A percentile compares a stretch with the other conserved stretches of the same genome.
Evolutionary conservation across 2,113 vertebrate genomes (phyloP).

Genomic region (Peromyscus leucopus): DNA sequence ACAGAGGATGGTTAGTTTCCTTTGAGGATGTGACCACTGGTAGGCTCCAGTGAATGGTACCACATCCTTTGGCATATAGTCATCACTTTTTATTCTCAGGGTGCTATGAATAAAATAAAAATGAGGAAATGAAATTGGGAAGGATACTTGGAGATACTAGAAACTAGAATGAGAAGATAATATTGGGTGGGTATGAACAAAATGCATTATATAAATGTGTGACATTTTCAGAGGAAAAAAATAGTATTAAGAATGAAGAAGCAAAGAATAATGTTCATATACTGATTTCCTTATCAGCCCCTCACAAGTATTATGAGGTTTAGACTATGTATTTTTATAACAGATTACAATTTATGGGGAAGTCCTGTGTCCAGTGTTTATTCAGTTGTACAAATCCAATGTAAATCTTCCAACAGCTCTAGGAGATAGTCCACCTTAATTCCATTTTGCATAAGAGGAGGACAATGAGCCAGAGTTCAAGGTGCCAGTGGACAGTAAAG

Average conservation of each 20-base stretch:
- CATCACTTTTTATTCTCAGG: background rate
- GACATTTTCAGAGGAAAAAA: background rate
- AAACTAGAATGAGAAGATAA: background rate
- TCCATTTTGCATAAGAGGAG: background rate
- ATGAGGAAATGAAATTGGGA: background rate
- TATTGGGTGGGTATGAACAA: background rate
- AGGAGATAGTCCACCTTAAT: background rate
- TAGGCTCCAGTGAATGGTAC: too few species aligned
- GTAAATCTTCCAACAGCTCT: background rate
- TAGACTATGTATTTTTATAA: background rate
- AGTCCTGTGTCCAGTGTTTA: background rate
- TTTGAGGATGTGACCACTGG: background rate
- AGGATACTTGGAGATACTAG: background rate
- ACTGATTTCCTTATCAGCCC: background rate
- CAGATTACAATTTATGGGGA: background rate
- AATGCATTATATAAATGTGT: background rate
- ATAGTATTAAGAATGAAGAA: background rate
- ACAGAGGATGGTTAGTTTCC: background rate
- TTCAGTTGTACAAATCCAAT: background rate
- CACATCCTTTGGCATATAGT: background rate
- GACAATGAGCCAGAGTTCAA: slow-evolving; percentile 9
- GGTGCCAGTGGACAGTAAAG: background rate
- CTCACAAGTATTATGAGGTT: background rate
- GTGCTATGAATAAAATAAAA: background rate
- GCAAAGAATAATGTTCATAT: background rate